Conservation (phyloP, 2,113 vertebrate species). For the Odobenus rosmarus region DNA sequence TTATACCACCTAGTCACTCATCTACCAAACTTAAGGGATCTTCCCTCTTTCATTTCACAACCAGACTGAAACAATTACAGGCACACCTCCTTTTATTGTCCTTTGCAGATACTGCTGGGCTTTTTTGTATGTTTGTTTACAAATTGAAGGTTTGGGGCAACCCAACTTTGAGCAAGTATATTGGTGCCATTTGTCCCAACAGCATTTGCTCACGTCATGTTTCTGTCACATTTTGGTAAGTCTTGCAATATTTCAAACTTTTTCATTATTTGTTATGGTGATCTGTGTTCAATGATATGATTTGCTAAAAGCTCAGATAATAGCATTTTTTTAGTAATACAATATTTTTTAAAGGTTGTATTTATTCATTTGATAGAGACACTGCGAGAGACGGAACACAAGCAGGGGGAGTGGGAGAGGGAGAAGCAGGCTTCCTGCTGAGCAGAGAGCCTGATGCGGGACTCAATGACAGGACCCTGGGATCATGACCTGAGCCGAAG, state of each 20-base stretch:
- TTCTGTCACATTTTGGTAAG: not conserved
- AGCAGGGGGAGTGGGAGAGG: too few relatives aligned
- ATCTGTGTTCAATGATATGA: not conserved
- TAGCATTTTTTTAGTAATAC: not conserved
- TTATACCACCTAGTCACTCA: not conserved
- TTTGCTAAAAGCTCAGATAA: not conserved
- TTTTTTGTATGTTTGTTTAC: not conserved
- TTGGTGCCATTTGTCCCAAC: not conserved
- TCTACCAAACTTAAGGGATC: not conserved
- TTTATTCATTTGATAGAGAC: too few relatives aligned
- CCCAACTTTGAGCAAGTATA: not conserved
- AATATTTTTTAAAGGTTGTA: not conserved
- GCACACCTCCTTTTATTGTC: not conserved
- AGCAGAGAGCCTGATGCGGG: too few relatives aligned
- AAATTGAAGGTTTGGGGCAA: not conserved
- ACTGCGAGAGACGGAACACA: too few relatives aligned
- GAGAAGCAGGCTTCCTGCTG: too few relatives aligned
- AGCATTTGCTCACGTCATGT: not conserved
- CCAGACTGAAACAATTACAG: not conserved
- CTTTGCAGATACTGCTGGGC: not conserved
- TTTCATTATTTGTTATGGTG: not conserved
- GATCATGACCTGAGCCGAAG: too few relatives aligned
- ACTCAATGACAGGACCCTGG: too few relatives aligned
- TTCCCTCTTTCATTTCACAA: not conserved
- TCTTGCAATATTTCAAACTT: not conserved